A percentile compares a stretch with the other conserved stretches of the same genome.
Evolutionary conservation across 1,140 invertebrate genomes (phyloP).

Genomic region (Ditylenchus dipsaci): DNA sequence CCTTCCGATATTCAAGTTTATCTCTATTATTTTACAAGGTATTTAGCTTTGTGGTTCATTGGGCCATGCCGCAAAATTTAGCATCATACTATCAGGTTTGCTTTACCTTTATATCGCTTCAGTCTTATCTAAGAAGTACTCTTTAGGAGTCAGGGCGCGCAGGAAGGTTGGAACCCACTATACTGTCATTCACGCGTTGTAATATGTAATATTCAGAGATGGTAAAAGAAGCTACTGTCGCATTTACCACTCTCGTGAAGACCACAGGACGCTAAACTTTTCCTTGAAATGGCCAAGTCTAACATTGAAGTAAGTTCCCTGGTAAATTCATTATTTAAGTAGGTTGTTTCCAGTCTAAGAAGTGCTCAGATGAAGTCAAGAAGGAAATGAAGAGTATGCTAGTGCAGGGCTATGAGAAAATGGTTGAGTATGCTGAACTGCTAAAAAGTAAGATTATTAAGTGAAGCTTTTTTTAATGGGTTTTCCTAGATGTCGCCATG

Average conservation of each 20-base stretch:
- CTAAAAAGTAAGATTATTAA: not conserved
- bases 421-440: constrained; percentile 20
- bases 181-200: too few relatives aligned
- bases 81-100: constrained; percentile 85
- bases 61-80: constrained; percentile 59
- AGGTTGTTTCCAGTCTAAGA: constrained; percentile 27
- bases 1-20: not conserved
- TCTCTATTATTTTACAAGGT: not conserved
- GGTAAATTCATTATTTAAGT: too few relatives aligned
- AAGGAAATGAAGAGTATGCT: constrained; percentile 25
- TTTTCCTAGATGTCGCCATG: constrained; percentile 33
- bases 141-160: constrained; percentile 74
- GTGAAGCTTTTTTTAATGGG: not conserved
- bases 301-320: not conserved
- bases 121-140: too few relatives aligned
- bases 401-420: constrained; percentile 25
- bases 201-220: not conserved
- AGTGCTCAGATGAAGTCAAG: constrained; percentile 24
- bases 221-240: constrained; percentile 31
- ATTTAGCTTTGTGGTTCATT: constrained; percentile 27
- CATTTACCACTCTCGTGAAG: constrained; percentile 35
- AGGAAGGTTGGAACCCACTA: not conserved
- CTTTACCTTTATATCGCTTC: too few relatives aligned
- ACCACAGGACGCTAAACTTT: constrained; percentile 43
- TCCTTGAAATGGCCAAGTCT: constrained; percentile 10